A percentile compares a stretch with the other conserved stretches of the same genome.
Conservation (phyloP, 1,140 invertebrate genomes). For the Euschistus heros region DNA sequence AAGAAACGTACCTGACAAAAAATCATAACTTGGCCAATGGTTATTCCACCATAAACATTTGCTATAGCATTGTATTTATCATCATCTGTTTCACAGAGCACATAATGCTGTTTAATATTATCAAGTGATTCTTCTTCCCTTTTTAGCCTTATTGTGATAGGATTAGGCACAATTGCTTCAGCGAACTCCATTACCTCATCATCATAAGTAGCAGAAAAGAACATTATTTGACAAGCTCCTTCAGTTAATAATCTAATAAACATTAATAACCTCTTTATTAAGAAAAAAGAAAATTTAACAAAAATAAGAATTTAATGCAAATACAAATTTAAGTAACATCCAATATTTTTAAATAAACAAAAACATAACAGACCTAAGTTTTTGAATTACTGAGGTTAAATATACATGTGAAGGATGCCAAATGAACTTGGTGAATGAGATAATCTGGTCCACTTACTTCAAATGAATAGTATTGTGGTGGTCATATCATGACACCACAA, state of each 20-base stretch:
- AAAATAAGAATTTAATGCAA: too few relatives aligned
- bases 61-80: constrained; percentile 87
- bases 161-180: constrained; percentile 83
- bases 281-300: too few relatives aligned
- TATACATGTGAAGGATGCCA: too few relatives aligned
- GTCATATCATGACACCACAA: too few relatives aligned
- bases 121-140: constrained; percentile 92
- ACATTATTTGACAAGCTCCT: constrained; percentile 85
- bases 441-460: too few relatives aligned
- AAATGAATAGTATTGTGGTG: too few relatives aligned
- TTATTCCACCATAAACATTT: constrained; percentile 92
- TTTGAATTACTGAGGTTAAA: too few relatives aligned
- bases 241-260: constrained; percentile 46
- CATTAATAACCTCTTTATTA: too few relatives aligned
- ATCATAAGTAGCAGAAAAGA: constrained; percentile 97
- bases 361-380: too few relatives aligned
- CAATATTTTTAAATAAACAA: too few relatives aligned
- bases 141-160: constrained; percentile 74
- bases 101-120: constrained; percentile 97
- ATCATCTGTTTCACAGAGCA: constrained; percentile 67
- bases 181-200: constrained; percentile 94
- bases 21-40: constrained; percentile 95
- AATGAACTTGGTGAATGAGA: too few relatives aligned
- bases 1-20: constrained; percentile 77
- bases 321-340: too few relatives aligned